phyloP scores from a whole-genome alignment of 2,888 invertebrate species.

The Microctonus hyperodae region DNA sequence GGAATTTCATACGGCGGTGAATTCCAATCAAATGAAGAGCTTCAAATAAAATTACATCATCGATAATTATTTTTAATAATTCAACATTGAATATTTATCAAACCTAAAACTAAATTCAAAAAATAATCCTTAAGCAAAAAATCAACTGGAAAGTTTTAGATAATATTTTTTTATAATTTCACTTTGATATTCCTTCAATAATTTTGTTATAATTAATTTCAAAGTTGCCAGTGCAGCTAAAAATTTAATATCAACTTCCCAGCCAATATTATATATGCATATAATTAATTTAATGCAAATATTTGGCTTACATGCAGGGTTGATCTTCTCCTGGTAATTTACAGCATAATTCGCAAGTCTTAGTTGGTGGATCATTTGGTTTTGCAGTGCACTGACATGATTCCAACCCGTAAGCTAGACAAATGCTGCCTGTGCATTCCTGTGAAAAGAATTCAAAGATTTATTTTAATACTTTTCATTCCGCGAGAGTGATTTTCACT shows the following conservation, averaged over 20 bases:
- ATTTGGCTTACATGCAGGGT: constrained; percentile 72
- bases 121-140: too few relatives aligned
- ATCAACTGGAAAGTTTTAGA: too few relatives aligned
- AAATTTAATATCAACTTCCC: too few relatives aligned
- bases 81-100: background rate
- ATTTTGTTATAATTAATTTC: too few relatives aligned
- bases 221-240: too few relatives aligned
- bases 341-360: constrained; percentile 91
- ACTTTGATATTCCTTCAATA: too few relatives aligned
- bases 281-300: background rate
- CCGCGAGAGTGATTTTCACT: constrained; percentile 25
- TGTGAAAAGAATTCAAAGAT: constrained; percentile 53
- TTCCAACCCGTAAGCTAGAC: constrained; percentile 90
- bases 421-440: constrained; percentile 96
- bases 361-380: constrained; percentile 77
- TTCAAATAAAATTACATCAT: constrained; percentile 43
- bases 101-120: too few relatives aligned
- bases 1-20: constrained; percentile 86
- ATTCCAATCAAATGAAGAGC: constrained; percentile 89
- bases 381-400: constrained; percentile 90
- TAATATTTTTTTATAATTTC: background rate
- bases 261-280: too few relatives aligned
- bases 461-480: constrained; percentile 38
- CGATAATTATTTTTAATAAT: background rate
- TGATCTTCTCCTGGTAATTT: constrained; percentile 80